Conservation (phyloP, 2,888 invertebrate genomes). For the Drosophila peninsularis region DNA sequence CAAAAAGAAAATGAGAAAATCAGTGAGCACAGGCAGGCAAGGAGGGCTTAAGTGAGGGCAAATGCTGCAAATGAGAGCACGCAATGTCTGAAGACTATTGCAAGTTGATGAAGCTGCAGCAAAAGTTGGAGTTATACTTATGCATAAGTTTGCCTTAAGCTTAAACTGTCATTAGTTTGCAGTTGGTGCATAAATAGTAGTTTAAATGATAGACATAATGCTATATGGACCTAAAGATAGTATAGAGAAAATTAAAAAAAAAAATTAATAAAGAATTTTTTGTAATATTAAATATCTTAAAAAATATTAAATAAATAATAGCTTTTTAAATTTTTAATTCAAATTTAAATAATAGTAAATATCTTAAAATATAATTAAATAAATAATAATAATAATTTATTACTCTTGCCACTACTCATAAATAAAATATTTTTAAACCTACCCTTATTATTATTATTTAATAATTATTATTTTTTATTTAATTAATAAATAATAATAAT, state of each 20-base stretch:
- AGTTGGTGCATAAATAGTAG: conserved; percentile 18
- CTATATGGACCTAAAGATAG: background rate
- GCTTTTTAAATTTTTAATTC: too few relatives aligned
- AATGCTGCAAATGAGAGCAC: conserved; percentile 12
- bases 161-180: conserved; percentile 25
- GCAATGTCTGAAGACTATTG: background rate
- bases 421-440: background rate
- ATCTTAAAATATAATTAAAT: too few relatives aligned
- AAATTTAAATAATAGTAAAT: too few relatives aligned
- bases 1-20: conserved; percentile 3
- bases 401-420: background rate
- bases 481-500: background rate
- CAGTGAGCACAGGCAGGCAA: too few relatives aligned
- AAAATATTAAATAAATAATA: too few relatives aligned
- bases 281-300: too few relatives aligned
- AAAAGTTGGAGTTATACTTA: background rate
- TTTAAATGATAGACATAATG: background rate
- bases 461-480: too few relatives aligned
- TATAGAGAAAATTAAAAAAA: too few relatives aligned
- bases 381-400: too few relatives aligned
- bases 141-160: conserved; percentile 8
- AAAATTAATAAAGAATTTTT: too few relatives aligned
- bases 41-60: background rate
- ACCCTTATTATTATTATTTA: too few relatives aligned
- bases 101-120: conserved; percentile 1